Conservation (phyloP, 2,797 vertebrate genomes). For the Syngnathus rostellatus region DNA sequence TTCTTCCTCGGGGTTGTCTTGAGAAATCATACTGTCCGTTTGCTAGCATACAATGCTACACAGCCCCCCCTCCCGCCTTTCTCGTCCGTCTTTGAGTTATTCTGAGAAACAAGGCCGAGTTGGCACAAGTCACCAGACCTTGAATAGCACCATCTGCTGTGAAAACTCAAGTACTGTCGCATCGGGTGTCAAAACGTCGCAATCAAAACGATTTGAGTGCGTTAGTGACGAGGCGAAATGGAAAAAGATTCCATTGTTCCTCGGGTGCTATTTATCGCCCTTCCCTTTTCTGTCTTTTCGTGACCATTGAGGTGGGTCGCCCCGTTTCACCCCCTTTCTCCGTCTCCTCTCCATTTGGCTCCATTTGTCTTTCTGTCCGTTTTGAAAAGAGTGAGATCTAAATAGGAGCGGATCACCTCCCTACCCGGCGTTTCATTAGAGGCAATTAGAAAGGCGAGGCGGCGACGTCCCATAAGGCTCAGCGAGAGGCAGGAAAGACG, state of each 20-base stretch:
- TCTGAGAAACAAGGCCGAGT: neutral
- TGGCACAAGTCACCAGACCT: constrained; percentile 10
- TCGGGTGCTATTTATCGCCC: constrained; percentile 22
- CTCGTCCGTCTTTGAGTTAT: neutral
- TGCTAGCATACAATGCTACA: neutral
- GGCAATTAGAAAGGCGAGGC: constrained; percentile 65
- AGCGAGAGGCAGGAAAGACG: constrained; percentile 43
- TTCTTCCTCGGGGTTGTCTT: constrained; percentile 34
- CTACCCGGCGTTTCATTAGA: constrained; percentile 66
- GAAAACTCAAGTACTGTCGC: constrained; percentile 31
- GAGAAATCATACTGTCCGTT: neutral
- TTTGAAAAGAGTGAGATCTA: constrained; percentile 56
- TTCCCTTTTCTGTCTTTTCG: neutral
- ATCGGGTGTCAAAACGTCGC: constrained; percentile 6
- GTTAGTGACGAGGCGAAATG: constrained; percentile 39
- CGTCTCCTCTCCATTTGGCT: constrained; percentile 14
- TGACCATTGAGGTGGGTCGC: neutral
- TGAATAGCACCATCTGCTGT: constrained; percentile 69
- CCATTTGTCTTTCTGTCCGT: constrained; percentile 40
- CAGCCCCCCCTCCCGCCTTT: no score
- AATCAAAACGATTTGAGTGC: constrained; percentile 39
- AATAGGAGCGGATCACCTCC: constrained; percentile 60
- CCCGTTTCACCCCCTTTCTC: neutral
- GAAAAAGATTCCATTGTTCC: constrained; percentile 28
- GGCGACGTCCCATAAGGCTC: constrained; percentile 57